Evolutionary conservation across 1,140 invertebrate species (phyloP), one percentile per base, ranked within the genome.

Genomic region (Teleogryllus occipitalis): DNA sequence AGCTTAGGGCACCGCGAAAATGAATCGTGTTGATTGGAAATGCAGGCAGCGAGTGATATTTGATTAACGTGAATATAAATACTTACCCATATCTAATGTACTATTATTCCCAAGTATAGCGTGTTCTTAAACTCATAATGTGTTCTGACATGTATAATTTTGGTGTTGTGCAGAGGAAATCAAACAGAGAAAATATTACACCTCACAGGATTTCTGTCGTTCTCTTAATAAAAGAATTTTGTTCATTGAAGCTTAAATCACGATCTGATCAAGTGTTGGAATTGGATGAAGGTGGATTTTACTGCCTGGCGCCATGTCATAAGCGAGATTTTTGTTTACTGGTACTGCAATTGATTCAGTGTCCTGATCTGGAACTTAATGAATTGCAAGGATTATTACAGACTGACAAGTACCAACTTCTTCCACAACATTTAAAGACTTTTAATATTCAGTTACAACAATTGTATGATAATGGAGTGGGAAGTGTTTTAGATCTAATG

Each of bases 351-450:
- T 12, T 80, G 22, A 80, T 80, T 75, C 78, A 79, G 88, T 88
- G 87, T 78, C 89, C 91, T 72, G 92, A 94, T 85, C 87, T 94
- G 85, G 87, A 89, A 39, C 87, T 92, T 76, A 85, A 85, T 48
- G 87, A 90, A 47, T 83, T 93, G 3, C 84, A 89, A 78, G 85
- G 86, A 39, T 81, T 92, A 75, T 84, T 92, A 12, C 87, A 87
- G 47, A 87, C 88, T 8, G 84, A 88, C 0, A 87, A 89, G 80
- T 90, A 89, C 82, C 83, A 87, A 54, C 82, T 93, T 77, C 85
- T 88, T 79, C 83, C 85, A 8, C 78, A 85, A 18, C 87, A 90
- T 81, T 84, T 89, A 8, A 83, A 86, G 78, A 84, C 87, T 18
- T 89, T 92, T 79, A 87, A 89, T 82, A 84, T 85, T 46, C 87